Conservation (phyloP, 2,113 vertebrate genomes). For the Ptilorrhoa leucosticta region DNA sequence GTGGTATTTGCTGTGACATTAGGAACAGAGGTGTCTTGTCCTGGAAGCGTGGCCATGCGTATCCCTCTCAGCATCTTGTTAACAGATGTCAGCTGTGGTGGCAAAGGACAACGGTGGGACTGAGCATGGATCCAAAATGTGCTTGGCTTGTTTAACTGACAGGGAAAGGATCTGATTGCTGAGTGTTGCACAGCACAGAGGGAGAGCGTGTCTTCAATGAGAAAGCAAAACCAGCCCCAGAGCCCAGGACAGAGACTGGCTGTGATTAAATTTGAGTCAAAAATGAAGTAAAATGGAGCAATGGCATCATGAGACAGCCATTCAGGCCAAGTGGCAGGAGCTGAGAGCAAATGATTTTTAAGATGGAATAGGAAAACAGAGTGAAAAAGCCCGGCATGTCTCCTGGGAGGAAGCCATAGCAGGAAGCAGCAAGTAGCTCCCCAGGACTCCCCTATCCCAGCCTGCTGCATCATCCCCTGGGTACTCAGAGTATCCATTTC, state of each 20-base stretch:
- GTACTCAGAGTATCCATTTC: neutral
- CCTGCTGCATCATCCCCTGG: neutral
- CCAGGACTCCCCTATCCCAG: neutral
- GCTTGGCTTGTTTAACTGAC: neutral
- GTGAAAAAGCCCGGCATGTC: neutral
- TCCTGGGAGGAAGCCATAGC: neutral
- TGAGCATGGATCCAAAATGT: neutral
- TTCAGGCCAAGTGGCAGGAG: neutral
- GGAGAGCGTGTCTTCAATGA: neutral
- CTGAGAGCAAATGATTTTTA: neutral
- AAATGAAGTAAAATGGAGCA: neutral
- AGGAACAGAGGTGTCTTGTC: neutral
- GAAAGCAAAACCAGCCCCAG: neutral
- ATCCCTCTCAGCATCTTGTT: neutral
- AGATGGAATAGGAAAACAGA: neutral
- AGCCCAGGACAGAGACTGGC: neutral
- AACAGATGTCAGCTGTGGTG: neutral
- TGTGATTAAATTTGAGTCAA: neutral
- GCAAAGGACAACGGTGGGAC: fast-evolving
- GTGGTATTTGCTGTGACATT: neutral
- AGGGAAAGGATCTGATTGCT: neutral
- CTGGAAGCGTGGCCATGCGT: neutral
- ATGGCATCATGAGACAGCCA: neutral
- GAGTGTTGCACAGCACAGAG: neutral
- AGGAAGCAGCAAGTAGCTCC: neutral